Conservation (phyloP, 2,888 invertebrate genomes). For the Trimorus sp. region DNA sequence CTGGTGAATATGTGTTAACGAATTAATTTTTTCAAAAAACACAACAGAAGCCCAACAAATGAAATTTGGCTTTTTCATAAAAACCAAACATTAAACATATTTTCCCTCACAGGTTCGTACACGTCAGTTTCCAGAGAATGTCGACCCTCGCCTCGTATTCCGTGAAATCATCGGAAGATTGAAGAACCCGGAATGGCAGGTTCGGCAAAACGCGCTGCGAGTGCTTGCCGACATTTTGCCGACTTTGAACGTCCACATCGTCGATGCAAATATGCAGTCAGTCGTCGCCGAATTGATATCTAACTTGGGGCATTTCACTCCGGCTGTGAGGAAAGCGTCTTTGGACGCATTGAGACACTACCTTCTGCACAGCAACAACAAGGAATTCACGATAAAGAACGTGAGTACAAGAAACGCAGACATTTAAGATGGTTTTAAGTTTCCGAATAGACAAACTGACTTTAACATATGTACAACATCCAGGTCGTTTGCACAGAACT, state of each 20-base stretch:
- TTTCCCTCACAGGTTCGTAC: slow-evolving; percentile 83
- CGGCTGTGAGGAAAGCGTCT: slow-evolving; percentile 91
- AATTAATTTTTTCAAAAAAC: too few relatives aligned
- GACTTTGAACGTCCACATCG: slow-evolving; percentile 84
- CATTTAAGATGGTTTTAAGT: too few relatives aligned
- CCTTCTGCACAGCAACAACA: slow-evolving; percentile 86
- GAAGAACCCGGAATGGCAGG: slow-evolving; percentile 91
- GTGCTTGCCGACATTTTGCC: slow-evolving; percentile 91
- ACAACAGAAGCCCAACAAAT: too few relatives aligned
- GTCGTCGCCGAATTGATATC: slow-evolving; percentile 87
- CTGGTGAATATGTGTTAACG: too few relatives aligned
- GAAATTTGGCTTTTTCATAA: too few relatives aligned
- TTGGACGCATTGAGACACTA: slow-evolving; percentile 89
- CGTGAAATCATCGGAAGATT: slow-evolving; percentile 88
- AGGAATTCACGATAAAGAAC: slow-evolving; percentile 84
- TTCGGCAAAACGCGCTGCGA: slow-evolving; percentile 90
- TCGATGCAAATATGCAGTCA: slow-evolving; percentile 86
- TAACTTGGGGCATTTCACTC: slow-evolving; percentile 90
- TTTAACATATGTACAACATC: background rate
- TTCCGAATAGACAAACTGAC: too few relatives aligned
- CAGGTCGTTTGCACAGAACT: slow-evolving; percentile 75
- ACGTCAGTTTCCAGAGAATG: slow-evolving; percentile 87
- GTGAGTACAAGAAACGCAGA: slow-evolving; percentile 11
- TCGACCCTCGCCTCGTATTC: slow-evolving; percentile 86
- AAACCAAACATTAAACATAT: too few relatives aligned